A percentile compares a stretch with the other conserved stretches of the same genome.
These are phyloP conservation scores for Mactra quadrangularis DNA, from an alignment of 1,140 invertebrate species.

Conservation along the genomic window DNA sequence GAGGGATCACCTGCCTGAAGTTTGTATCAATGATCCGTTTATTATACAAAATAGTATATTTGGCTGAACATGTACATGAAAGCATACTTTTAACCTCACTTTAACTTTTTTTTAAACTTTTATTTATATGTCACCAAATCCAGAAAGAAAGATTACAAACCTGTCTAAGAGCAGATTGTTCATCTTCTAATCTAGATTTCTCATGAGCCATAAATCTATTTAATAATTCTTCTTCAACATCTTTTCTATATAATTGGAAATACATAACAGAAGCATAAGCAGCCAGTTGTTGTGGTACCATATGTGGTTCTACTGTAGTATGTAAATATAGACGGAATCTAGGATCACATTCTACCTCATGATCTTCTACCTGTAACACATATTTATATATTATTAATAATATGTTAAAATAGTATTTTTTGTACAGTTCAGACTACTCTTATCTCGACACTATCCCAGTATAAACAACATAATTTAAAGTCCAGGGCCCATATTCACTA, in stretches of 20 bases:
- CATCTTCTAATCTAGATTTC: slow-evolving; percentile 82
- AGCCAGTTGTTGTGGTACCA: slow-evolving; percentile 79
- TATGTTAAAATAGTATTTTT: neutral
- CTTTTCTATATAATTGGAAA: slow-evolving; percentile 77
- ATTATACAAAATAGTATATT: too few relatives aligned
- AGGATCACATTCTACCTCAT: slow-evolving; percentile 83
- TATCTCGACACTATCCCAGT: too few relatives aligned
- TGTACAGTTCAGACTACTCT: too few relatives aligned
- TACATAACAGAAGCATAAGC: slow-evolving; percentile 80
- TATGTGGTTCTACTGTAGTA: slow-evolving; percentile 79
- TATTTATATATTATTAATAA: too few relatives aligned
- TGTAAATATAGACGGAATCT: slow-evolving; percentile 82
- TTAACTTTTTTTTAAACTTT: too few relatives aligned
- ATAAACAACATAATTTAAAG: too few relatives aligned
- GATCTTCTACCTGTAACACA: slow-evolving; percentile 78
- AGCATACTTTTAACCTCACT: too few relatives aligned
- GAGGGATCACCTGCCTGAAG: too few relatives aligned
- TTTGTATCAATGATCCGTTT: too few relatives aligned
- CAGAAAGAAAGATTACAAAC: slow-evolving; percentile 70
- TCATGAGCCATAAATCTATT: slow-evolving; percentile 81
- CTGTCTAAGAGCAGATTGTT: slow-evolving; percentile 77
- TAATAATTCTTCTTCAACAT: slow-evolving; percentile 81
- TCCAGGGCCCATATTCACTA: too few relatives aligned
- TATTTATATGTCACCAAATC: too few relatives aligned
- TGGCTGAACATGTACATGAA: too few relatives aligned